Base-by-base conservation (phyloP, 2,113 vertebrate genomes). In the Centropus bengalensis region DNA sequence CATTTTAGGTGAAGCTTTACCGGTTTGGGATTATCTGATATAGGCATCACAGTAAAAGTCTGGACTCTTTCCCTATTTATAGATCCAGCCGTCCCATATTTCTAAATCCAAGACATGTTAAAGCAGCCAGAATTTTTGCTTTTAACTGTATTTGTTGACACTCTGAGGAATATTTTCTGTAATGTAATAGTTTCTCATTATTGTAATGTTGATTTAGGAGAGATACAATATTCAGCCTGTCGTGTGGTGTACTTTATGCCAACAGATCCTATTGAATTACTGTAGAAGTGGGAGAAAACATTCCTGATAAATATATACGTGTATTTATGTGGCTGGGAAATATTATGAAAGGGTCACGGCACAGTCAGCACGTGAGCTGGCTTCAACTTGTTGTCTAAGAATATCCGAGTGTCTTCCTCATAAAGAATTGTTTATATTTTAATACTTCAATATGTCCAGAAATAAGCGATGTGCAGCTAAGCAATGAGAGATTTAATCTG, bases 371-470 rank as follows among this genome's bases (percentile, higher is more conserved):
- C 2, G 12, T 86, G 83, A 94, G 71, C 71, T 94, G 82, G 60
- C 82, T 94, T 96, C 59, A 83, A 12, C 71, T 85, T 91, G 74
- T 92, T 93, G 77, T 91, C 62, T 82, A 86, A 80, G 62, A 93
- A 94, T 94, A 88, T 88, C 71, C 74, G 67, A 33, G 45, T 79
- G n/a, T 91, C 87, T 82, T 92, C 76, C 83, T 85, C 45, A 52
- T 1, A 54, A 83, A 81, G 71, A 86, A 32, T 52, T 64, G 13
- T 69, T 86, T 87, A 9, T 62, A 67, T 44, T 86, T 81, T 70
- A 82, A 47, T 93, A 63, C 49, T 78, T 73, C 82, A 54, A 62
- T 88, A 23, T 38, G 9, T 55, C 76, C 74, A 88, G 68, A 77
- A 93, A n/a, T 84, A 84, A 63, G 15, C 10, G 26, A 55, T 45